These are phyloP conservation scores for Rhombomys opimus DNA, from an alignment of 2,113 vertebrate genomes.

Conservation along the genomic window DNA sequence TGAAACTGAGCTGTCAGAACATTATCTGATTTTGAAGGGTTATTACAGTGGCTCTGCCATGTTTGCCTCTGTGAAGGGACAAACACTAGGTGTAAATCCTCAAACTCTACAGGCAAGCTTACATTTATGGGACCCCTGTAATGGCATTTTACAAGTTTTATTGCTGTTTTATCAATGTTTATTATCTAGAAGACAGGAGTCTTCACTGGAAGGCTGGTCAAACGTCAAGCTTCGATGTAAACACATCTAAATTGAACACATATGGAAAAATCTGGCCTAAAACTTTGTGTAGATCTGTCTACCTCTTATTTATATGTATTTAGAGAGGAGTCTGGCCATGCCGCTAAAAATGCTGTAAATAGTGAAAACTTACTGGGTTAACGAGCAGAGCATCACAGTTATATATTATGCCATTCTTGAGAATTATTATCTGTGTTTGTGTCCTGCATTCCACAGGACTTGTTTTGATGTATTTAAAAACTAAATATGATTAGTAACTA, in stretches of 20 bases:
- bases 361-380: constrained; percentile 65
- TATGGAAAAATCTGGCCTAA: constrained; percentile 67
- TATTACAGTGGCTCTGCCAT: constrained; percentile 82
- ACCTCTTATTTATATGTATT: constrained; percentile 61
- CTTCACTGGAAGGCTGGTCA: constrained; percentile 75
- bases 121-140: constrained; percentile 75
- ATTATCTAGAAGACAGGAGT: constrained; percentile 77
- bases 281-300: constrained; percentile 70
- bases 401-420: constrained; percentile 68
- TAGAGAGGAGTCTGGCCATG: constrained; percentile 33
- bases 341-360: constrained; percentile 54
- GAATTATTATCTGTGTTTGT: constrained; percentile 78
- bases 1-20: constrained; percentile 85
- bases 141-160: constrained; percentile 82
- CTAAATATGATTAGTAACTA: constrained; percentile 75
- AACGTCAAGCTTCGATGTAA: constrained; percentile 68
- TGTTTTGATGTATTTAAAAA: background rate
- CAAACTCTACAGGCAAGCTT: constrained; percentile 76
- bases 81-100: constrained; percentile 85
- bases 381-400: constrained; percentile 46
- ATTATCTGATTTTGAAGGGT: constrained; percentile 88
- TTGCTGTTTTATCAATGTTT: constrained; percentile 81
- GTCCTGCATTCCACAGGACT: constrained; percentile 61
- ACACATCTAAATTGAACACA: constrained; percentile 62
- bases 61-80: constrained; percentile 83